Percentiles rank a stretch among this genome's conserved stretches.
These are phyloP conservation scores for Dromiciops gliroides DNA, from an alignment of 2,113 vertebrate genomes.

Conservation along the genomic window DNA sequence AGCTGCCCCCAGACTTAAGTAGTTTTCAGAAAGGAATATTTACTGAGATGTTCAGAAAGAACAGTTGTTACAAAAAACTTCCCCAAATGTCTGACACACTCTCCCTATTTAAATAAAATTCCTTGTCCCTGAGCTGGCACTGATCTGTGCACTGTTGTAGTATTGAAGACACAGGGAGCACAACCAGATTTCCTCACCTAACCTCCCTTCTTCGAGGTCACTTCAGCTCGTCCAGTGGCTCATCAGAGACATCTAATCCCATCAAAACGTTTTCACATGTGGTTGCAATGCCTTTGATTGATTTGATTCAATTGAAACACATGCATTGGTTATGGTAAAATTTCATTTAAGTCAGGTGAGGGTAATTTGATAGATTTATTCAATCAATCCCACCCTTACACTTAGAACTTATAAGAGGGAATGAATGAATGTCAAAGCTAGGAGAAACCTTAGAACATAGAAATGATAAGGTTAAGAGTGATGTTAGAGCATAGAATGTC, in stretches of 20 bases:
- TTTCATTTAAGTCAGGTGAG: background rate
- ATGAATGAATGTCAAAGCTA: too few species aligned
- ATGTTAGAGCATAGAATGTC: too few species aligned
- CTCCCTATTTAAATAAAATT: background rate
- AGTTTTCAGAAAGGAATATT: background rate
- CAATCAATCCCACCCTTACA: too few species aligned
- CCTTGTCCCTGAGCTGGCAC: too few species aligned
- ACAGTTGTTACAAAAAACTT: background rate
- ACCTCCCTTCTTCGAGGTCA: too few species aligned
- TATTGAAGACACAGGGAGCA: background rate
- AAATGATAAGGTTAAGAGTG: too few species aligned
- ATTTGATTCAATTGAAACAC: background rate
- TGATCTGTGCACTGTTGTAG: too few species aligned
- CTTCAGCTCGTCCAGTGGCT: too few species aligned
- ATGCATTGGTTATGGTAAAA: background rate
- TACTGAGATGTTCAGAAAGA: background rate
- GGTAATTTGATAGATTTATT: too few species aligned
- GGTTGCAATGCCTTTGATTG: background rate
- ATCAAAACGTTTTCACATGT: background rate
- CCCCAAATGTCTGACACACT: background rate
- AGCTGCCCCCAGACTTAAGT: background rate
- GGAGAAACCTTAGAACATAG: too few species aligned
- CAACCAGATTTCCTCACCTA: background rate
- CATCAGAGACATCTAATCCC: background rate
- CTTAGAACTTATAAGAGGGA: too few species aligned